Conservation (phyloP, 1,140 invertebrate genomes). For the Xylocopa sonorina region DNA sequence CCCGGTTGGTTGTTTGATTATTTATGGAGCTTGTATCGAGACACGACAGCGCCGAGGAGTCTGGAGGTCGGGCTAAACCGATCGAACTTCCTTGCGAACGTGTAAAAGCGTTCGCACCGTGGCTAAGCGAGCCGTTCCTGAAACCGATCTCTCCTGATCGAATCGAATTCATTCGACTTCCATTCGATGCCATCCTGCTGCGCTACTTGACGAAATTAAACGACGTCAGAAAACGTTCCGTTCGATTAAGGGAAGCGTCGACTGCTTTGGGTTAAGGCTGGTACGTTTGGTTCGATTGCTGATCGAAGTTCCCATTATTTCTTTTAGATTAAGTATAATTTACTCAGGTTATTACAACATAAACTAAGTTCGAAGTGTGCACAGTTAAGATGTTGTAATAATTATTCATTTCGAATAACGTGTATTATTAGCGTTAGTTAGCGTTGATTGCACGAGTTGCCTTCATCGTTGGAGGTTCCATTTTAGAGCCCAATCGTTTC, state of each 20-base stretch:
- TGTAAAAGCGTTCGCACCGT: neutral
- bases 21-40: conserved; percentile 22
- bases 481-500: too few species aligned
- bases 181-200: neutral
- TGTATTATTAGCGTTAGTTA: too few species aligned
- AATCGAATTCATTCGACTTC: conserved; percentile 5
- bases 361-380: too few species aligned
- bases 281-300: neutral
- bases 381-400: too few species aligned
- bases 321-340: neutral
- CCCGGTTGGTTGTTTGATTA: conserved; percentile 1
- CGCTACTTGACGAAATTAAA: conserved; percentile 4
- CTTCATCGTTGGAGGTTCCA: too few species aligned
- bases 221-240: neutral
- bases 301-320: neutral
- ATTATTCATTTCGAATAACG: too few species aligned
- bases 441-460: too few species aligned
- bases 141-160: conserved; percentile 20
- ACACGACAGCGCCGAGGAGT: conserved; percentile 50
- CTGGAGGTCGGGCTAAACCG: conserved; percentile 53
- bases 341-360: too few species aligned
- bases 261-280: neutral
- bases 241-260: conserved; percentile 3
- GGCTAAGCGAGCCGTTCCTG: neutral
- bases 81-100: conserved; percentile 42